Base-by-base conservation (phyloP, 2,797 vertebrate species). In the Denticeps clupeoides region DNA sequence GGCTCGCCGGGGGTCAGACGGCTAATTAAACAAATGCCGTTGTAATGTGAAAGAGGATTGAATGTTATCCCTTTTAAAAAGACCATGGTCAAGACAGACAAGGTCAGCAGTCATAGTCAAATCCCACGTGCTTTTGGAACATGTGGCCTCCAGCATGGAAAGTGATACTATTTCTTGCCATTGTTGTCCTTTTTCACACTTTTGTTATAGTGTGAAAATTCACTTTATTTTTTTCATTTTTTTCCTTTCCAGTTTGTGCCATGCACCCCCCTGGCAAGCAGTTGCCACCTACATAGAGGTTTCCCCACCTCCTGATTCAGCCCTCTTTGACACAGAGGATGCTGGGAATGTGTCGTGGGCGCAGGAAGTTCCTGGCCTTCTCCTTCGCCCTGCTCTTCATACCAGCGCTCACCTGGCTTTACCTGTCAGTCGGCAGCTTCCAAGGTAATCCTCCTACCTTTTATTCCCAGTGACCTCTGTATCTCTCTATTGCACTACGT, bases 291-390 rank as follows among this genome's bases (percentile, higher is more conserved):
- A 83, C 82, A 77, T 88, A 95, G 89, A 86, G 83, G 67, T 83
- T 70, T 61, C 51, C 11, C 60, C 52, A 64, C 77, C 63, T 70
- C 68, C 79, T 81, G 67, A 67, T 75, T 72, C 70, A 45, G 27
- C 54, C 55, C 22, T 47, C 67, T 59, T 57, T 68, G 64, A 70
- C 69, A 57, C 85, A 82, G 84, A 96, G 87, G 85, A 99, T 99
- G 93, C 89, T 97, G 83, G 93, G 90, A 78, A 90, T 97, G 85
- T 99, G 92, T 83, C 89, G 94, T 52, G 93, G 94, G 71, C 88
- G 93, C 84, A 86, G 93, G 85, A 97, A 95, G 82, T 95, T 98
- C 84, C 80, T 99, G 82, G 89, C 82, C 75, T 93, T 90, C 68
- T 89, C 90, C 46, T 69, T 96, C 56, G 90, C 85, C 19, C 65